Evolutionary conservation across 2,797 vertebrate species (phyloP).

Genomic region (Lacerta viridis): DNA sequence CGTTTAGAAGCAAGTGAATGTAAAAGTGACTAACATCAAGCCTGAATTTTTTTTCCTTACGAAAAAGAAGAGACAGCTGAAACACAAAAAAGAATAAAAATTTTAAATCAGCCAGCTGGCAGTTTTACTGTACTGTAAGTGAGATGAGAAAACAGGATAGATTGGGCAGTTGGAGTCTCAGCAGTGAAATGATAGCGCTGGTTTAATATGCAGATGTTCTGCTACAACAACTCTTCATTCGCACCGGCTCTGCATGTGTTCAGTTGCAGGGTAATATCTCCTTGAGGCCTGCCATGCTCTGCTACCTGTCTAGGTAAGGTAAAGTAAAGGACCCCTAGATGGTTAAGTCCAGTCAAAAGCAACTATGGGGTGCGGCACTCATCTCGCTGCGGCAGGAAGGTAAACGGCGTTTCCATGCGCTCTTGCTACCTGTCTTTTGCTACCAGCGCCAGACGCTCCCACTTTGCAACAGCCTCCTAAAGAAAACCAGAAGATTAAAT

Average conservation of each 20-base stretch:
- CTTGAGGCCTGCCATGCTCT: background rate
- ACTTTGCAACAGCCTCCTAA: background rate
- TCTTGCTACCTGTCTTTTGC: background rate
- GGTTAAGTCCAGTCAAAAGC: too few species aligned
- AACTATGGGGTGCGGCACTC: too few species aligned
- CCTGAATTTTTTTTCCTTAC: background rate
- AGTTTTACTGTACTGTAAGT: conserved; percentile 1
- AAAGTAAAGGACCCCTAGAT: too few species aligned
- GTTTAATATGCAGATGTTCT: conserved; percentile 4
- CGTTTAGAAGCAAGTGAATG: background rate
- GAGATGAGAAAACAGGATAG: background rate
- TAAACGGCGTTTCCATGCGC: too few species aligned
- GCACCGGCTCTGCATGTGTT: background rate
- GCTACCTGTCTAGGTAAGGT: too few species aligned
- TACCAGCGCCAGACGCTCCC: background rate
- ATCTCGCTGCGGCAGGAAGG: too few species aligned
- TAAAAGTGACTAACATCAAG: background rate
- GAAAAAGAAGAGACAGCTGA: background rate
- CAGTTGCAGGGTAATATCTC: background rate
- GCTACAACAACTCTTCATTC: background rate
- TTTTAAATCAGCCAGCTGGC: background rate
- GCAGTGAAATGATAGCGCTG: background rate
- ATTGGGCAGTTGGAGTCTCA: conserved; percentile 2
- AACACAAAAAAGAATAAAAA: background rate
- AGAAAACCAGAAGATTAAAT: conserved; percentile 21